phyloP scores from a whole-genome alignment of 2,113 vertebrate genomes.

The Hemiscyllium ocellatum region DNA sequence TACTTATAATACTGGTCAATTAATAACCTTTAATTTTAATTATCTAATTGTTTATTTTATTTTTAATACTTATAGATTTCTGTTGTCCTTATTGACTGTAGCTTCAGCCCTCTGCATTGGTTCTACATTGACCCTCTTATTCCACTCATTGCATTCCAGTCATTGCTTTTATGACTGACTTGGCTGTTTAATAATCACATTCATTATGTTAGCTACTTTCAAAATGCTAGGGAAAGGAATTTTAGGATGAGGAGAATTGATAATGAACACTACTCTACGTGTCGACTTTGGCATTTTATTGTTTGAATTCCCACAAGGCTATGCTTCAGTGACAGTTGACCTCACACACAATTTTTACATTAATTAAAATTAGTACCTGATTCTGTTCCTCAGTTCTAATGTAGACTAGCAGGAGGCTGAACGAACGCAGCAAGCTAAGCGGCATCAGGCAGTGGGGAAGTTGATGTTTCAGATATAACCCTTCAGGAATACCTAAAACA shows the following conservation, averaged over 20 bases:
- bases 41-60: not conserved
- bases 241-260: not conserved
- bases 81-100: not conserved
- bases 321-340: not conserved
- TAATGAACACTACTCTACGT: not conserved
- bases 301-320: too few species aligned
- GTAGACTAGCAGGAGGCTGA: too few species aligned
- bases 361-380: not conserved
- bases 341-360: not conserved
- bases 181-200: not conserved
- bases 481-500: too few species aligned
- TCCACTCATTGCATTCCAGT: too few species aligned
- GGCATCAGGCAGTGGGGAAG: too few species aligned
- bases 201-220: not conserved
- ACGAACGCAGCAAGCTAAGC: too few species aligned
- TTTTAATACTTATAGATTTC: too few species aligned
- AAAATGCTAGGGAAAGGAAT: not conserved
- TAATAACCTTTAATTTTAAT: too few species aligned
- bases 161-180: not conserved
- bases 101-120: not conserved
- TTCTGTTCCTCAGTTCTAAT: not conserved
- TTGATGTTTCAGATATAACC: too few species aligned
- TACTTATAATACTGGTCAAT: not conserved
- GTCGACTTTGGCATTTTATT: not conserved
- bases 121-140: not conserved